Base-by-base conservation (phyloP, 2,888 invertebrate species). In the Adineta ricciae region DNA sequence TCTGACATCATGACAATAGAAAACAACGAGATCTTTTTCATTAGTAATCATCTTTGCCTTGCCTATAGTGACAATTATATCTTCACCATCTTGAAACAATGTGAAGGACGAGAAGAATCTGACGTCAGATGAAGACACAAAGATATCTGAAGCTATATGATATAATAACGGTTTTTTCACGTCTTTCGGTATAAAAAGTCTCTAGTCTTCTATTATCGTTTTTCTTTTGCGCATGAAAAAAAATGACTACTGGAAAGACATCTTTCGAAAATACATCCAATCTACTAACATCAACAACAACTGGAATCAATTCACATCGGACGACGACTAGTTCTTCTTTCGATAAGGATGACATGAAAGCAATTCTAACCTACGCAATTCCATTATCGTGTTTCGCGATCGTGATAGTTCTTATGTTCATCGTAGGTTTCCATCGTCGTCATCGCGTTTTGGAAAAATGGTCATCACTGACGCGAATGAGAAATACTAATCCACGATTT, bases 401-500 rank as follows among this genome's bases (percentile, higher is more conserved):
- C 3, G 24, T 41, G 14, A 14, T 41, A 11, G 38, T 78, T n/a
- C 21, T 78, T 14, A 24, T 78, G 2, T 1, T n/a, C 4, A 14
- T 36, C 14, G n/a, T 32, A 41, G 41, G 41, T 41, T 11, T 78
- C 41, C 41, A 41, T 41, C 38, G 41, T 41, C 78, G 78, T 11
- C 38, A 38, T 41, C 78, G 41, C n/a, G 78, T 41, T 41, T 41
- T 38, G n/a, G 41, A 78, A 38, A 78, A 41, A 41, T 78, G 78
- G 78, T 19, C 78, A 78, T 41, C 78, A n/a, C n/a, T 78, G n/a
- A 38, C 14, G 41, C 78, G 78, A 41, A 78, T 78, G 78, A 78
- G 78, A 78, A 78, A 78, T 78, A 78, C 78, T 2, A 78, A 78
- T 41, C 41, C 41, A 41, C 38, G 41, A 11, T 41, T 24, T 24